Conservation (phyloP, 2,113 vertebrate species). For the Pipra filicauda region DNA sequence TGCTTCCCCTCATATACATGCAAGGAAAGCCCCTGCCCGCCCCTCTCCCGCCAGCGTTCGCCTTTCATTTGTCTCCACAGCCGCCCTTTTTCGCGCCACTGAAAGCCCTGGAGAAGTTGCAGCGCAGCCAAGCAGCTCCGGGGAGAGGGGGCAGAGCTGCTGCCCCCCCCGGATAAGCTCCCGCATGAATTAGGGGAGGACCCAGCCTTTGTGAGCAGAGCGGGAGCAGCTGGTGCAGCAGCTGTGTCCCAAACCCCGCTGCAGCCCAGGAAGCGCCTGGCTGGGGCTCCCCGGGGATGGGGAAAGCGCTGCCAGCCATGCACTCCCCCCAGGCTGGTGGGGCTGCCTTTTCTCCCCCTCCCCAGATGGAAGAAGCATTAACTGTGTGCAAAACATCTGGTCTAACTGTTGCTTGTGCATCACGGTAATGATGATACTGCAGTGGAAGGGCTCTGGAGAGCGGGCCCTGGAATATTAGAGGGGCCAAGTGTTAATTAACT, state of each 20-base stretch:
- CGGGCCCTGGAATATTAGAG: not conserved
- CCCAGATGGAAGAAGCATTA: not conserved
- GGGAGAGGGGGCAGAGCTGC: not conserved
- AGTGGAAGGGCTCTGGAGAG: not conserved
- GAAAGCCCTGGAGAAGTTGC: not conserved
- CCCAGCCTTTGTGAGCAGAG: conserved; percentile 25
- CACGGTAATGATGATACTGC: not conserved
- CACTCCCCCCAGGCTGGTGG: not conserved
- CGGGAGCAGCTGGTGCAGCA: conserved; percentile 64
- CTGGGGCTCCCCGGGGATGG: not conserved
- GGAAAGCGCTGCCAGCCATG: not conserved
- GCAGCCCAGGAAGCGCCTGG: not conserved
- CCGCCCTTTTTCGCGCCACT: not conserved
- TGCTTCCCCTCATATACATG: not conserved
- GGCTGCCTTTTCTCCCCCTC: not conserved
- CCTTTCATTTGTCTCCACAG: not conserved
- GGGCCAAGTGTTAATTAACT: not conserved
- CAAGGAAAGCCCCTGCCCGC: not conserved
- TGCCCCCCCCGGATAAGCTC: not conserved
- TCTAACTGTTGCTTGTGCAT: conserved; percentile 28
- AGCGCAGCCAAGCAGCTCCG: not conserved
- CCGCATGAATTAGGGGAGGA: not conserved
- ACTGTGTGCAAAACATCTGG: conserved; percentile 28
- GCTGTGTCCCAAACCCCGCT: conserved; percentile 37
- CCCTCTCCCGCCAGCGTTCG: not conserved